Evolutionary conservation across 2,888 invertebrate genomes (phyloP).

Genomic region (Brassicogethes aeneus): DNA sequence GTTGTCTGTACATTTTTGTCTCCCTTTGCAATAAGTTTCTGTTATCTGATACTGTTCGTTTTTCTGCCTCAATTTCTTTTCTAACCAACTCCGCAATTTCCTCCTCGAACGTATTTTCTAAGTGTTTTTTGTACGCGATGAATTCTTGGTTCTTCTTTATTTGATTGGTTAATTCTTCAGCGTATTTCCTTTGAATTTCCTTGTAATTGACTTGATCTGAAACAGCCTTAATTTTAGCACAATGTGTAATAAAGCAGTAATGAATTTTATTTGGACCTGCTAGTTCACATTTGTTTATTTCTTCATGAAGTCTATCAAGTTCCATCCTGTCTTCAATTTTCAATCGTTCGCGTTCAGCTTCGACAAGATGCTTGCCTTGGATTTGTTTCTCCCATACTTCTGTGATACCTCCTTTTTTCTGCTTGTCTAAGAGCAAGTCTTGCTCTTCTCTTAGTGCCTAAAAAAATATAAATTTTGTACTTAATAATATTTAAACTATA

Average conservation of each 20-base stretch:
- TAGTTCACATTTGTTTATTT: background rate
- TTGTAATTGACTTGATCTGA: conserved; percentile 19
- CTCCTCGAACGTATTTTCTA: conserved; percentile 31
- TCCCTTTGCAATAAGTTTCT: conserved; percentile 27
- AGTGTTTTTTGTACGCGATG: conserved; percentile 27
- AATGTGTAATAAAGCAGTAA: conserved; percentile 18
- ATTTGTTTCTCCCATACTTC: conserved; percentile 33
- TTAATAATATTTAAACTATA: background rate
- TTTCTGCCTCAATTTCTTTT: conserved; percentile 31
- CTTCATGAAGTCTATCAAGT: background rate
- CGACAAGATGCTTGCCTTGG: conserved; percentile 30
- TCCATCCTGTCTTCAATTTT: conserved; percentile 29
- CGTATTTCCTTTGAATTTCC: conserved; percentile 19
- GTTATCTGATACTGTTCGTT: conserved; percentile 18
- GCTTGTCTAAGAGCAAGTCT: conserved; percentile 41
- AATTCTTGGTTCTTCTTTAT: conserved; percentile 28
- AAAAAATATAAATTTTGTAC: conserved; percentile 5
- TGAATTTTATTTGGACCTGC: background rate
- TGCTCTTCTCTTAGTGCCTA: conserved; percentile 47
- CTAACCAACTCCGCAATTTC: conserved; percentile 29
- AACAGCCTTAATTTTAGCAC: background rate
- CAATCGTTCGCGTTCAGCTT: conserved; percentile 25
- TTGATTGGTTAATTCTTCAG: conserved; percentile 31
- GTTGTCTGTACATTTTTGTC: conserved; percentile 29
- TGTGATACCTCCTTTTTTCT: conserved; percentile 38